A percentile compares a stretch with the other conserved stretches of the same genome.
Evolutionary conservation across 2,888 invertebrate species (phyloP).

Genomic region (Amphipyra berbera): DNA sequence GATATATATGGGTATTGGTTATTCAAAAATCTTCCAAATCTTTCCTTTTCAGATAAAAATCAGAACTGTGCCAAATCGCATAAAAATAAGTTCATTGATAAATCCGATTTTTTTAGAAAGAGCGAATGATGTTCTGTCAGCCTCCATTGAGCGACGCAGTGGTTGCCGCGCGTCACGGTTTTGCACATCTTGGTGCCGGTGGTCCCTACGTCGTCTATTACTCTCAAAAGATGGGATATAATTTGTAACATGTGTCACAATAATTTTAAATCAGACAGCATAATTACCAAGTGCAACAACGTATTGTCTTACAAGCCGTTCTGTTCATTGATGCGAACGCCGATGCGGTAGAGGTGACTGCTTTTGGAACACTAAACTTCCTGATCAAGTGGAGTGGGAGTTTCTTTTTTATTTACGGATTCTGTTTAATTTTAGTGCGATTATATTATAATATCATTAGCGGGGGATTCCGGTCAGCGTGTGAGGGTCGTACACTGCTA

Average conservation of each 20-base stretch:
- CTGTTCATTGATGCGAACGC: too few species aligned
- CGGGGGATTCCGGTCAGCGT: slow-evolving; percentile 35
- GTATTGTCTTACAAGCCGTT: too few species aligned
- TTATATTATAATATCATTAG: slow-evolving; percentile 39
- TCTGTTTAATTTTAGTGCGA: slow-evolving; percentile 12
- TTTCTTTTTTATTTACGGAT: neutral
- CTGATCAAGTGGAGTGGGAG: neutral
- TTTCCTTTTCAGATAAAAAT: neutral
- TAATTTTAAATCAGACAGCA: too few species aligned
- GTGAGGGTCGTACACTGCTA: slow-evolving; percentile 37
- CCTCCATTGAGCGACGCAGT: too few species aligned
- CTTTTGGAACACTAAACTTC: neutral
- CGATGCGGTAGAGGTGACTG: too few species aligned
- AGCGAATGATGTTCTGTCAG: too few species aligned
- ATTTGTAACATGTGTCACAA: too few species aligned
- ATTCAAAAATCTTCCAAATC: neutral
- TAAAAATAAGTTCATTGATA: neutral
- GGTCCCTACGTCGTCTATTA: too few species aligned
- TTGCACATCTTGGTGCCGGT: too few species aligned
- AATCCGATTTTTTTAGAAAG: neutral
- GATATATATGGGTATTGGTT: too few species aligned
- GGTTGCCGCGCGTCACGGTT: neutral
- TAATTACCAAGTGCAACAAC: too few species aligned
- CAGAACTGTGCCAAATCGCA: neutral
- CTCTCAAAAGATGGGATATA: too few species aligned